phyloP scores from a whole-genome alignment of 2,113 vertebrate species.

The Calypte anna region DNA sequence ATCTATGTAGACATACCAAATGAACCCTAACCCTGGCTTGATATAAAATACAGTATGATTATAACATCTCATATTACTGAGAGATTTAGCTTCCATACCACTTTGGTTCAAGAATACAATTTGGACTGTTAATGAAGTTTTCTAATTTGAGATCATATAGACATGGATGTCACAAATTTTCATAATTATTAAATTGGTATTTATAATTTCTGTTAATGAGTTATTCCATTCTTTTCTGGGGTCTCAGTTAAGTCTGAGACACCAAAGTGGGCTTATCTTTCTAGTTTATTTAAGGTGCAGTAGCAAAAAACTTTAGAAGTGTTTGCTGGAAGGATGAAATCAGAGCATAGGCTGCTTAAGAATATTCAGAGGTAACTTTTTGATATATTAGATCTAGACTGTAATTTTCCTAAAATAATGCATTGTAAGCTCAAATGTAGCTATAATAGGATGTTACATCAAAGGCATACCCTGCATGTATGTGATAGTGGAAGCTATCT shows the following conservation, averaged over 20 bases:
- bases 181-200: constrained; percentile 8
- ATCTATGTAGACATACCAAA: neutral
- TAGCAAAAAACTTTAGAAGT: constrained; percentile 5
- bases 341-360: neutral
- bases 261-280: neutral
- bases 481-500: neutral
- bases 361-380: constrained; percentile 18
- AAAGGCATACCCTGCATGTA: neutral
- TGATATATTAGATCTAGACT: neutral
- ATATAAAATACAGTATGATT: neutral
- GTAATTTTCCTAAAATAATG: neutral
- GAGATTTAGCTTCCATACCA: neutral
- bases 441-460: neutral
- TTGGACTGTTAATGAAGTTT: neutral
- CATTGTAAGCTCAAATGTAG: neutral
- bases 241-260: constrained; percentile 23
- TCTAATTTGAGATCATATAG: neutral
- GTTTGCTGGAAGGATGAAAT: constrained; percentile 27
- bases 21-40: neutral
- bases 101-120: neutral
- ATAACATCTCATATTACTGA: neutral
- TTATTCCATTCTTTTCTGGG: neutral
- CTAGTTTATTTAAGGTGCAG: neutral
- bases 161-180: neutral
- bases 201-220: constrained; percentile 38